Conservation (phyloP, 1,140 invertebrate genomes). For the Manduca sexta region DNA sequence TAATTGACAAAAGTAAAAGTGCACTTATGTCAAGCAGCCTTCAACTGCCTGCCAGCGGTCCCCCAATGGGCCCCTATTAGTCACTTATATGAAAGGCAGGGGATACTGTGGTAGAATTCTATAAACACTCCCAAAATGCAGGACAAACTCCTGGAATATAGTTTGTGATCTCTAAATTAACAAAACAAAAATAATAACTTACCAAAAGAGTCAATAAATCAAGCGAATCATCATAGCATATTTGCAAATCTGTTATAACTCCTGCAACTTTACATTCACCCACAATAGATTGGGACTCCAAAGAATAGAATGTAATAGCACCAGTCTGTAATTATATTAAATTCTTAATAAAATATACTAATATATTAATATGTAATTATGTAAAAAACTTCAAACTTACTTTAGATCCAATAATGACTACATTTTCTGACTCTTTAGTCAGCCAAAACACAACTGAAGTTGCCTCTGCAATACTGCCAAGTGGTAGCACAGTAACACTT, state of each 20-base stretch:
- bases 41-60: too few relatives aligned
- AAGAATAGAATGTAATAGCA: constrained; percentile 50
- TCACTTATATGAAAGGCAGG: too few relatives aligned
- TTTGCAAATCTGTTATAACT: constrained; percentile 57
- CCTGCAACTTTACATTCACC: constrained; percentile 51
- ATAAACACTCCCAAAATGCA: too few relatives aligned
- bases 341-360: neutral
- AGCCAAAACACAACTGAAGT: constrained; percentile 63
- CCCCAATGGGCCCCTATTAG: too few relatives aligned
- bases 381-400: constrained; percentile 21
- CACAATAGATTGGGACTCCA: constrained; percentile 52
- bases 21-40: too few relatives aligned
- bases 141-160: too few relatives aligned
- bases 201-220: constrained; percentile 57
- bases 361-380: constrained; percentile 1
- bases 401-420: constrained; percentile 59
- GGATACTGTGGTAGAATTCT: too few relatives aligned
- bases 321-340: constrained; percentile 41
- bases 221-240: constrained; percentile 64
- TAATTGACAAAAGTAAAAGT: too few relatives aligned
- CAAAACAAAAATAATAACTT: constrained; percentile 17
- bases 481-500: constrained; percentile 55
- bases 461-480: constrained; percentile 39
- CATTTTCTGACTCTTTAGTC: constrained; percentile 62
- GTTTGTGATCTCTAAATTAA: too few relatives aligned